Percentiles rank a stretch among this genome's conserved stretches.
Conservation (phyloP, 2,888 invertebrate genomes). For the Xylota sylvarum region DNA sequence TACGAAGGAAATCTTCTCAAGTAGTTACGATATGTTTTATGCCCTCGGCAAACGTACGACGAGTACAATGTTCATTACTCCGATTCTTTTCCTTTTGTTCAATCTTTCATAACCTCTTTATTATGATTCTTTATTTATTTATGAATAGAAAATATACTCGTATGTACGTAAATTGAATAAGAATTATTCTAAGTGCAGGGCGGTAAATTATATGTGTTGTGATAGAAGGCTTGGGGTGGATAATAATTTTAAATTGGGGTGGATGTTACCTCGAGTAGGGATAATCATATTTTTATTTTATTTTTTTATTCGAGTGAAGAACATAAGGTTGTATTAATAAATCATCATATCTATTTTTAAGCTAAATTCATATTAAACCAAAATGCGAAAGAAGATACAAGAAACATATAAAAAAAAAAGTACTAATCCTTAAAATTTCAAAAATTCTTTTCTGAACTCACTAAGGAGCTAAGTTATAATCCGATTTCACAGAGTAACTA, state of each 20-base stretch:
- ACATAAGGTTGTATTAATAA: neutral
- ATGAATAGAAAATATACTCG: neutral
- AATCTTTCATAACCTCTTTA: neutral
- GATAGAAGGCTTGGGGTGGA: neutral
- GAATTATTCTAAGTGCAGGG: neutral
- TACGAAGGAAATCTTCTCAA: constrained; percentile 13
- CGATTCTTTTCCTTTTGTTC: neutral
- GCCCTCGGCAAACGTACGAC: neutral
- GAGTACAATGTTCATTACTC: neutral
- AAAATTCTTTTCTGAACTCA: neutral
- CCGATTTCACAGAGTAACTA: constrained; percentile 19
- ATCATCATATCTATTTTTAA: neutral
- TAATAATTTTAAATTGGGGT: neutral
- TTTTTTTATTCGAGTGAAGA: neutral
- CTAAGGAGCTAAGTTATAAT: constrained; percentile 1
- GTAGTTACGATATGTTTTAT: constrained; percentile 10
- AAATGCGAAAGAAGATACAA: neutral
- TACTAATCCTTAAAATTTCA: constrained; percentile 13
- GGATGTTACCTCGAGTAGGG: neutral
- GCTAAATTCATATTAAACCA: neutral
- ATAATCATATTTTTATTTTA: neutral
- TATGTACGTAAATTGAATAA: neutral
- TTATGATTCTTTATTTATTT: neutral
- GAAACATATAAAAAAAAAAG: neutral
- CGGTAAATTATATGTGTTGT: neutral